Percentiles rank a stretch among this genome's conserved stretches.
These are phyloP conservation scores for Pterophyllum scalare DNA, from an alignment of 2,113 vertebrate genomes.

Conservation along the genomic window DNA sequence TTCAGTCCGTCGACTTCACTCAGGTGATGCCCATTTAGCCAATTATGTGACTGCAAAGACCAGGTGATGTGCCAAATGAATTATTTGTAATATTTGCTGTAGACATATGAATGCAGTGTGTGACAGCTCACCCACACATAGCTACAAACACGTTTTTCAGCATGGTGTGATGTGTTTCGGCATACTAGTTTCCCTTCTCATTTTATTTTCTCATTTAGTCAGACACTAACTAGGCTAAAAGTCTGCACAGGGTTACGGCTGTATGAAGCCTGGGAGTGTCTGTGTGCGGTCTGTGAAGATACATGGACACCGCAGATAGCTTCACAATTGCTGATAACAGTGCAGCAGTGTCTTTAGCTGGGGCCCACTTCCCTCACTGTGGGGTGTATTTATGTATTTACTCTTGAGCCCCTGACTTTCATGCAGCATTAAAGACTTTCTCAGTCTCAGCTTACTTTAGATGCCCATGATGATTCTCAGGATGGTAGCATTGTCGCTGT, in stretches of 20 bases:
- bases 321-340: constrained; percentile 59
- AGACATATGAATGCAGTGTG: background rate
- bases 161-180: rapidly evolving
- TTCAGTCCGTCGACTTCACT: background rate
- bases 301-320: constrained; percentile 71
- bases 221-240: background rate
- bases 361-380: constrained; percentile 24
- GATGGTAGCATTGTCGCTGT: no score
- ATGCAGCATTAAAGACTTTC: no score
- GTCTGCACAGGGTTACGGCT: background rate
- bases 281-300: constrained; percentile 18
- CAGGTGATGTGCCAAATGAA: background rate
- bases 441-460: no score
- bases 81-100: background rate
- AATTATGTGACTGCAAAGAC: background rate
- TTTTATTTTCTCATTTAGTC: background rate
- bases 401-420: background rate
- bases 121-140: background rate
- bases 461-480: no score
- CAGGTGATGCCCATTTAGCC: background rate
- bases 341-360: background rate
- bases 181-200: background rate
- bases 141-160: background rate
- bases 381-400: background rate
- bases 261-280: constrained; percentile 66